Base-by-base conservation (phyloP, 2,113 vertebrate species). In the Calidris pygmaea region DNA sequence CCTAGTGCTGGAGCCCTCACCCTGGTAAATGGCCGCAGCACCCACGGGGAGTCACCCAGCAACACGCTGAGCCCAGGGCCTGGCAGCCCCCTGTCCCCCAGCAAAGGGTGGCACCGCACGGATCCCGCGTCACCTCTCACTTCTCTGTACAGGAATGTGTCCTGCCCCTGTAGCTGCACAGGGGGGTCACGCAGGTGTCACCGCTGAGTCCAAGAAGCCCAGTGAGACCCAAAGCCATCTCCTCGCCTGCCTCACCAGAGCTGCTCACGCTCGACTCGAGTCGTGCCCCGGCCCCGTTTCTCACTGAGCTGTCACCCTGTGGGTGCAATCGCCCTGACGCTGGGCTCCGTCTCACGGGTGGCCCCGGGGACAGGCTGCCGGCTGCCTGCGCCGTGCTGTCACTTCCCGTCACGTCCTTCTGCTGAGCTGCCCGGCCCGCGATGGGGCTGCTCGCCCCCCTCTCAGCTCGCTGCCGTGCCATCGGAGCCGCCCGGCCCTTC, bases 111-210 rank as follows among this genome's bases (percentile, higher is more conserved):
- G 48, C 73, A 21, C 5, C 0, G 79, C 77, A 15, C 6, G 0
- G 60, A 2, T 7, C 34, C 56, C 3, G 20, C 35, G 4, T 6
- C 5, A 0, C 60, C 37, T n/a, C 39, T 23, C 10, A 1, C 1
- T 2, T 30, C 62, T 67, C 10, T 0, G 7, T 3, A 7, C 1
- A 3, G 50, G 20, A 19, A 24, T 18, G 10, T 2, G 7, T 1
- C 21, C 63, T 0, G 1, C 43, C 14, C 41, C 81, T 9, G 0
- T 1, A 9, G 34, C 59, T 7, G 43, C 30, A 13, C 10, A 0
- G 12, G 2, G n/a, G 24, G 65, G 14, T 12, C 5, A 0, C 4
- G 10, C 1, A 0, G 24, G 2, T 3, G 6, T 20, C 56, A 12
- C 35, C 32, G 63, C 67, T 10, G 16, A 6, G 0, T 2, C 26